Evolutionary conservation across 92 coral and sea anemone genomes (phyloP), one percentile per base, ranked within the genome.

Genomic region (Umimayanthus chanpuru): DNA sequence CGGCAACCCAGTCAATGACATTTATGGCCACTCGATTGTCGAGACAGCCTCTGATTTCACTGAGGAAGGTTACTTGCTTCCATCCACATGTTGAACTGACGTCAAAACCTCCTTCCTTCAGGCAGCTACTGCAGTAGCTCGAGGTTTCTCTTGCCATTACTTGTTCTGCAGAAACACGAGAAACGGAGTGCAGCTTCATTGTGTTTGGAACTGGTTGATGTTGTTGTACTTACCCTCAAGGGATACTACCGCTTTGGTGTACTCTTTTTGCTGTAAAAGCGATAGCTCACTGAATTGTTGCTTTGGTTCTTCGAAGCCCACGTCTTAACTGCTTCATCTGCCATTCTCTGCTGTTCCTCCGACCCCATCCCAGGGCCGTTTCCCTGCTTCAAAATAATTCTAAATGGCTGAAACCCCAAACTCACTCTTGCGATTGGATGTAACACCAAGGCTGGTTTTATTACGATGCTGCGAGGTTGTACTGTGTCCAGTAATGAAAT

Each of bases 301-400:
- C 25, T 70, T n/a, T 70, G 32, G 10, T 38, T n/a, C 14, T 25
- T 10, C 5, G 74, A n/a, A 25, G 38, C 74, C 74, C 74, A 23
- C 32, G 2, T 56, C 7, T 79, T 7, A 61, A 92, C 92, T 15
- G 92, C 90, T 74, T 91, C 89, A 75, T 88, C 91, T 9, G 93
- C 92, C 88, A 86, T 83, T 16, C 91, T 90, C 88, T 5, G 85
- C 82, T n/a, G 82, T 64, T 3, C 92, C 93, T 21, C 92, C 91
- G 28, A 90, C 88, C 5, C 91, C 92, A 55, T 87, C 91, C 76
- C 89, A 89, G 41, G 89, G 89, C 21, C 89, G 86, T 50, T 90
- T 85, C 3, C 89, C 94, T 5, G 93, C 94, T 61, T 92, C 90
- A 88, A 92, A 92, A 40, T 71, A 90, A 64, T 93, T 81, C 93